A percentile compares a stretch with the other conserved stretches of the same genome.
Conservation (phyloP, 2,797 vertebrate genomes). For the Schizothorax lantsangensis region DNA sequence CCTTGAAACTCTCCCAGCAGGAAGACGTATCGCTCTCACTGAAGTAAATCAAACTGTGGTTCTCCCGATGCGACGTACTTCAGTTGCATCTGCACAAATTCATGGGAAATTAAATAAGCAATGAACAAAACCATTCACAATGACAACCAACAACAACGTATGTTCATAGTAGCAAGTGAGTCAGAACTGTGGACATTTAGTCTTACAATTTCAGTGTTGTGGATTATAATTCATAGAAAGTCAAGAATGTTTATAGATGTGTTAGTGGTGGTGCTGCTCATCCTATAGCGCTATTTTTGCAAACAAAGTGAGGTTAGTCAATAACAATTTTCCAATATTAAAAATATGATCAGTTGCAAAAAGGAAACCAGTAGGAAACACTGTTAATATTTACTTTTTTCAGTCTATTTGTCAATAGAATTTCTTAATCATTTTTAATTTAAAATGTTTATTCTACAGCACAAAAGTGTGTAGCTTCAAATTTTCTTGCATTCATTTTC, state of each 20-base stretch:
- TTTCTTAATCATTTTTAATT: neutral
- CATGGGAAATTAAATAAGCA: neutral
- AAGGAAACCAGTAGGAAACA: neutral
- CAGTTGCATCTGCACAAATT: neutral
- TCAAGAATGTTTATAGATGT: neutral
- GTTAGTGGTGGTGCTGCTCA: neutral
- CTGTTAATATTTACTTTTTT: neutral
- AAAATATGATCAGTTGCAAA: neutral
- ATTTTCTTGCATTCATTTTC: neutral
- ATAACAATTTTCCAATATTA: neutral
- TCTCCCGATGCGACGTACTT: neutral
- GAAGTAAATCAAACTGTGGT: conserved; percentile 35
- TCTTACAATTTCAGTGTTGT: no score
- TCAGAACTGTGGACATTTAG: neutral
- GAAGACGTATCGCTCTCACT: neutral
- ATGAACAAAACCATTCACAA: neutral
- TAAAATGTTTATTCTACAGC: neutral
- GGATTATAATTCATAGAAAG: neutral
- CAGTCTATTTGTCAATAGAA: neutral
- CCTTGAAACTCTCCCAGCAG: conserved; percentile 25
- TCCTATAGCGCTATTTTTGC: neutral
- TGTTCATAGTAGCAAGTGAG: neutral
- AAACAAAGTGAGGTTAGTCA: neutral
- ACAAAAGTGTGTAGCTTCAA: neutral
- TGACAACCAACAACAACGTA: neutral